Evolutionary conservation across 2,888 invertebrate genomes (phyloP).

Genomic region (Xestoiulus laeticollis): DNA sequence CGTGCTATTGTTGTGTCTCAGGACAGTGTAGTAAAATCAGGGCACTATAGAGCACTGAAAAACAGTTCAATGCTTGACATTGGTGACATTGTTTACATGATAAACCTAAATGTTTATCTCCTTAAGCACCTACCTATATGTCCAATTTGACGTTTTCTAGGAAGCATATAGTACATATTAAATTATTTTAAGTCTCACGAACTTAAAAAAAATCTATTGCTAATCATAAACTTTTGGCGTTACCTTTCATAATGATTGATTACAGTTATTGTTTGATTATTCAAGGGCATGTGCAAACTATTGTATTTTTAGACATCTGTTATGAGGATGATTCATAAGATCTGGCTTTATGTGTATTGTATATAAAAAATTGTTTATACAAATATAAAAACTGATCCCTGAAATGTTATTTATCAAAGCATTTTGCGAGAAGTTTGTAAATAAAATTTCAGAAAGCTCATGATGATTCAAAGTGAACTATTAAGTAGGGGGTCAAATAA

Average conservation of each 20-base stretch:
- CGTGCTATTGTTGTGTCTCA: too few species aligned
- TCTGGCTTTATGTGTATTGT: background rate
- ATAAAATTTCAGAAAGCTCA: too few species aligned
- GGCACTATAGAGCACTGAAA: background rate
- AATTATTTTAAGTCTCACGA: background rate
- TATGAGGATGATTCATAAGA: background rate
- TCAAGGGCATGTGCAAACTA: background rate
- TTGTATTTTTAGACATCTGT: background rate
- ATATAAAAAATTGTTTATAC: background rate
- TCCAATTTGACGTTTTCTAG: background rate
- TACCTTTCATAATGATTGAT: background rate
- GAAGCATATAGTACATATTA: background rate
- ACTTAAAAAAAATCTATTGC: background rate
- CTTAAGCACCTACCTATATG: background rate
- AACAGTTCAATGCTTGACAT: background rate
- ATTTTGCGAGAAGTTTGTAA: too few species aligned
- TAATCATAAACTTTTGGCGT: background rate
- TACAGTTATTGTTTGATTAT: background rate
- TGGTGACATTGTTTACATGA: background rate
- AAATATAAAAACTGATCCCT: too few species aligned
- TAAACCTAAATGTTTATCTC: background rate
- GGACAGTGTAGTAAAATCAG: background rate
- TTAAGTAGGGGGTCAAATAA: too few species aligned
- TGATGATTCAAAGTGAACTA: too few species aligned
- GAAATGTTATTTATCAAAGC: too few species aligned